These are phyloP conservation scores for Syrmaticus mikado DNA, from an alignment of 2,113 vertebrate genomes.

Conservation along the genomic window DNA sequence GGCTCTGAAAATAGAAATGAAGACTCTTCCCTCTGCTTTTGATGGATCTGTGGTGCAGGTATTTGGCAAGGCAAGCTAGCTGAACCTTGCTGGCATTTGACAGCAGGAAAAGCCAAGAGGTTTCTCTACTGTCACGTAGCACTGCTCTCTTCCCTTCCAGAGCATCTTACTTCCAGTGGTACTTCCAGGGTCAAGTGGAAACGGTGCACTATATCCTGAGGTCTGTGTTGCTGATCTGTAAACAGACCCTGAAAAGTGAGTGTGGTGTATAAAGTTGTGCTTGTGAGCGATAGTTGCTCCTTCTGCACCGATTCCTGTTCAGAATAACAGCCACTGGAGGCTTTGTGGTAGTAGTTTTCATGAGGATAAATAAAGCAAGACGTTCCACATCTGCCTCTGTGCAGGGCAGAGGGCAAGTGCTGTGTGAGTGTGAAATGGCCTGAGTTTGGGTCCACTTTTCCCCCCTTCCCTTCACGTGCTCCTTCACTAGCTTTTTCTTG, in stretches of 20 bases:
- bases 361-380: not conserved
- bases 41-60: not conserved
- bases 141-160: not conserved
- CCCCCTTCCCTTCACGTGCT: not conserved
- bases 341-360: not conserved
- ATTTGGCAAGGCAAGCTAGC: not conserved
- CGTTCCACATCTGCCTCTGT: not conserved
- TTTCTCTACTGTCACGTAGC: not conserved
- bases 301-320: not conserved
- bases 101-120: not conserved
- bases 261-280: rapidly evolving
- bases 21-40: not conserved
- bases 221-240: not conserved
- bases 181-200: not conserved
- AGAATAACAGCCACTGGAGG: not conserved
- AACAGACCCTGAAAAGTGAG: not conserved
- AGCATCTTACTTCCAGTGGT: not conserved
- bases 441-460: not conserved
- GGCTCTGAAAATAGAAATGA: not conserved
- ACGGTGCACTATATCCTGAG: not conserved
- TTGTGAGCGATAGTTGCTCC: not conserved
- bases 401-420: not conserved
- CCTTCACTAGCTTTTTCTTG: not conserved
- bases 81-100: not conserved
- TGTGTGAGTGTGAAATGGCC: not conserved